phyloP scores from a whole-genome alignment of 1,140 invertebrate species.

The Apis laboriosa region DNA sequence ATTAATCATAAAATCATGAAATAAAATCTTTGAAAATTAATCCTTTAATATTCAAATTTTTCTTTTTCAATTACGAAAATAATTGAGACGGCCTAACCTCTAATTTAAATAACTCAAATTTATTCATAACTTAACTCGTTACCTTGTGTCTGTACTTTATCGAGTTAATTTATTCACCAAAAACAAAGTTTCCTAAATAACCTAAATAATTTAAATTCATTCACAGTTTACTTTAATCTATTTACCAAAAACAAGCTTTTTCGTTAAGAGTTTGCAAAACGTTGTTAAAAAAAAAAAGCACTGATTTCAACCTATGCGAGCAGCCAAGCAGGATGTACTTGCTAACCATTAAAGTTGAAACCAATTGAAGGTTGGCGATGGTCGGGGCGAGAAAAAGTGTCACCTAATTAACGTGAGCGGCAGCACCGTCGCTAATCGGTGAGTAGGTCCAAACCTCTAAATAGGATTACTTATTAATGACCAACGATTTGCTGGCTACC shows the following conservation, averaged over 20 bases:
- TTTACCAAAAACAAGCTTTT: background rate
- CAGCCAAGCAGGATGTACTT: slow-evolving; percentile 35
- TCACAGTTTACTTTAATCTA: background rate
- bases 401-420: slow-evolving; percentile 52
- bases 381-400: slow-evolving; percentile 50
- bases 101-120: too few relatives aligned
- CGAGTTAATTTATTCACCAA: too few relatives aligned
- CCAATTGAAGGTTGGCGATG: slow-evolving; percentile 49
- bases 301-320: background rate
- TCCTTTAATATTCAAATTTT: too few relatives aligned
- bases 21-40: too few relatives aligned
- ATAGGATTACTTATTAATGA: slow-evolving; percentile 57
- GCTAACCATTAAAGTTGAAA: slow-evolving; percentile 35
- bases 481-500: slow-evolving; percentile 35
- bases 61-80: too few relatives aligned
- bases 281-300: too few relatives aligned
- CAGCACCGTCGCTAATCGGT: slow-evolving; percentile 44
- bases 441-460: slow-evolving; percentile 18
- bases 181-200: too few relatives aligned
- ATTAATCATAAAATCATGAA: too few relatives aligned
- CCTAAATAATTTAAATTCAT: background rate
- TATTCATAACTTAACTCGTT: too few relatives aligned
- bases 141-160: too few relatives aligned
- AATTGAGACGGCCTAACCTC: too few relatives aligned
- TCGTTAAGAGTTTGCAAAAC: background rate